These are phyloP conservation scores for Drosophila pandora DNA, from an alignment of 1,140 invertebrate species.

Conservation along the genomic window DNA sequence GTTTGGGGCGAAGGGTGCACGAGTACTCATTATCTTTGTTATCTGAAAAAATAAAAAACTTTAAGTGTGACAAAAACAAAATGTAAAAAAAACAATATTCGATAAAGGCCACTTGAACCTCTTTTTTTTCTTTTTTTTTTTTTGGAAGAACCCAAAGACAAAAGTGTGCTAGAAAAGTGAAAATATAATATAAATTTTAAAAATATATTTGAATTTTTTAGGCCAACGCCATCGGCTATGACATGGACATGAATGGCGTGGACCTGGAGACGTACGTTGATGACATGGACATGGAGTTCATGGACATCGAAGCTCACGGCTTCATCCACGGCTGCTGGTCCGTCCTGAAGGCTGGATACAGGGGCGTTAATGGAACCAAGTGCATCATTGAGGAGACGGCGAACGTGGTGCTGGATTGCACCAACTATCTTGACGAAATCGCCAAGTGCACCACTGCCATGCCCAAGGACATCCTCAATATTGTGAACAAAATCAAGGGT, in stretches of 20 bases:
- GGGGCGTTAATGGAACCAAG: conserved; percentile 48
- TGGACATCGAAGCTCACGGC: conserved; percentile 38
- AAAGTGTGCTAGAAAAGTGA: neutral
- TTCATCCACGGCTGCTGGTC: conserved; percentile 21
- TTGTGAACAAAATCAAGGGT: conserved; percentile 35
- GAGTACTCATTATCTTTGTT: neutral
- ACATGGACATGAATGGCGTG: neutral
- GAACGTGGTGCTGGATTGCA: conserved; percentile 24
- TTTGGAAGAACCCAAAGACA: neutral
- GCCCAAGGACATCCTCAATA: conserved; percentile 42
- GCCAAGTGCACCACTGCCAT: conserved; percentile 38
- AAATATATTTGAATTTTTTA: neutral
- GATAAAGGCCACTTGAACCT: neutral
- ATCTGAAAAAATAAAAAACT: neutral
- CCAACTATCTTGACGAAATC: conserved; percentile 39
- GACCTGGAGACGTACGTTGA: conserved; percentile 3
- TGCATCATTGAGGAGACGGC: conserved; percentile 53
- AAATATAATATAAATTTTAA: too few relatives aligned
- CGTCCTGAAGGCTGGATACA: conserved; percentile 17
- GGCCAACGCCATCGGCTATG: neutral
- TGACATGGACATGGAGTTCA: conserved; percentile 22
- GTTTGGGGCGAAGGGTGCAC: neutral
- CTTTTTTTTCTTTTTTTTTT: conserved; percentile 5
- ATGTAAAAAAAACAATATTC: neutral
- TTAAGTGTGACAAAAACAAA: conserved; percentile 13